Base-by-base conservation (phyloP, 1,140 invertebrate species). In the Lineus longissimus region DNA sequence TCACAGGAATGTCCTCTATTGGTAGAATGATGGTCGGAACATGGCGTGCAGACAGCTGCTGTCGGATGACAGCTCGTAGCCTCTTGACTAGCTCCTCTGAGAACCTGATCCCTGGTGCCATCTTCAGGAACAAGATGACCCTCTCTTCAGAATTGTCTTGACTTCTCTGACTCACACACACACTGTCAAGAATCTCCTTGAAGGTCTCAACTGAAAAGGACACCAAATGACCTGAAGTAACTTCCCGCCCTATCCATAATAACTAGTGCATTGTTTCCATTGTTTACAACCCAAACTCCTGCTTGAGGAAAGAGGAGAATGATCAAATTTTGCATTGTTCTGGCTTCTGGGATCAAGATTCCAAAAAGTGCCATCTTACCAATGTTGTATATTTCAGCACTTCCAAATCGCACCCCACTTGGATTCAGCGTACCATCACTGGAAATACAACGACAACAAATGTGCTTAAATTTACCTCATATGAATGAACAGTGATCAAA, bases 381-480 rank as follows among this genome's bases (percentile, higher is more conserved):
- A 63, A 87, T 79, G 72, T 84, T 81, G 68, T 88, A 88, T 61
- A 88, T 86, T 79, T 88, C 86, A 19, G 86, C 84, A 73, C 84
- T 86, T 25, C 86, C 86, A 80, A 88, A 87, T 29, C 86, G 71
- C 2, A 87, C 85, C 36, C 86, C 86, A 78, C 84, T 86, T 25
- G 86, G 85, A 76, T 88, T 88, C n/a, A 88, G 70, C 1, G 86
- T 87, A 0, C 85, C 86, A 79, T 88, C 86, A 78, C 84, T 85
- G 63, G 43, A 77, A 74, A 31, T n/a, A 58, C 15, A 25, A 22
- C 19, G 7, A 40, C n/a, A 19, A 40, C 23, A 59, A 6, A 17
- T 6, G 29, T 19, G 6, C 29, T 15, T 40, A 40, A n/a, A 19
- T 40, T 4, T 59, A 40, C 31, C 22, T 45, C 19, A 31, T 31